A percentile compares a stretch with the other conserved stretches of the same genome.
Conservation (phyloP, 2,797 vertebrate species). For the Sebastes diploproa region DNA sequence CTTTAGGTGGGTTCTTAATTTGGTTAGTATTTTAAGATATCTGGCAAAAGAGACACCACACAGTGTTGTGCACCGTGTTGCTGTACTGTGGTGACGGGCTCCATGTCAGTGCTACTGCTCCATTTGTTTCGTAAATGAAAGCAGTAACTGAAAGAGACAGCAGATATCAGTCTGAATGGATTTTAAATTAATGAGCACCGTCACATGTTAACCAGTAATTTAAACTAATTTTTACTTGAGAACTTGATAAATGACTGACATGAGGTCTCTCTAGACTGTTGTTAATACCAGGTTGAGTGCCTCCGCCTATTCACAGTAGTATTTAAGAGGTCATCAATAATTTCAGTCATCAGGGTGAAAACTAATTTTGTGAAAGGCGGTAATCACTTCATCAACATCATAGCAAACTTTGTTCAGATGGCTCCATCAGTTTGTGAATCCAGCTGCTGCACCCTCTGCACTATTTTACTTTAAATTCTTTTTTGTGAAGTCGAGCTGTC, state of each 20-base stretch:
- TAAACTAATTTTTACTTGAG: conserved; percentile 11
- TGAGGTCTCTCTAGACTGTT: not conserved
- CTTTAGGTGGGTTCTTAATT: not conserved
- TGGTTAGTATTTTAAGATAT: not conserved
- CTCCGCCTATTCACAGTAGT: not conserved
- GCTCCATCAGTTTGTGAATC: not conserved
- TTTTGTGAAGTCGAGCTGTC: not conserved
- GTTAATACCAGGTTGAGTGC: not conserved
- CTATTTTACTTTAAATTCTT: not conserved
- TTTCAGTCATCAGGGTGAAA: not conserved
- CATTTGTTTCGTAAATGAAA: conserved; percentile 14
- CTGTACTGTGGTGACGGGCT: not conserved
- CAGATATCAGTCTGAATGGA: conserved; percentile 31
- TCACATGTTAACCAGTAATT: conserved; percentile 52
- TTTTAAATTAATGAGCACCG: conserved; percentile 49
- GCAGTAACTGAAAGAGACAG: conserved; percentile 47
- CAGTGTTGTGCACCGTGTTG: not conserved
- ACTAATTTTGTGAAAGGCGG: not conserved
- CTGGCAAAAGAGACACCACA: not conserved
- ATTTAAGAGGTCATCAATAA: not conserved
- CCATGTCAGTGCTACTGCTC: not conserved
- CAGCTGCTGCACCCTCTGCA: not conserved
- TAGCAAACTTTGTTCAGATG: not conserved
- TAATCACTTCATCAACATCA: not conserved
- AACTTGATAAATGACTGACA: conserved; percentile 19